A percentile compares a stretch with the other conserved stretches of the same genome.
Evolutionary conservation across 2,797 vertebrate species (phyloP).

Genomic region (Choloepus didactylus): DNA sequence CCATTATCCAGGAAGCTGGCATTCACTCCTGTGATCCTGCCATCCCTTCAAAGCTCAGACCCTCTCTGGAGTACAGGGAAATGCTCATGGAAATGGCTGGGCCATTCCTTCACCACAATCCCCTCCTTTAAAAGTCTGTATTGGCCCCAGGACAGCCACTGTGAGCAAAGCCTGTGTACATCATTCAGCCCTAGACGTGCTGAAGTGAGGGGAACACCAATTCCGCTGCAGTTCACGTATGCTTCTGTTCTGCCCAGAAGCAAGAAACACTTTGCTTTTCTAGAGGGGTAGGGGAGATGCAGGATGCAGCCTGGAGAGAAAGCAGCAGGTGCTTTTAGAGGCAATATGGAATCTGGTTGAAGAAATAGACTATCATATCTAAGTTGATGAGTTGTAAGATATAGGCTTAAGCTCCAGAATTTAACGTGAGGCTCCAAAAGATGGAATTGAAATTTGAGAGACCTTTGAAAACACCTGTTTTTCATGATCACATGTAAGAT

Average conservation of each 20-base stretch:
- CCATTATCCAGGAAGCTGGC: not conserved
- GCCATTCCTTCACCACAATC: constrained; percentile 62
- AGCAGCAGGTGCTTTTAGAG: not conserved
- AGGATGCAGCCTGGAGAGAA: not conserved
- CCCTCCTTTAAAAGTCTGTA: constrained; percentile 60
- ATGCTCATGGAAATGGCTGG: constrained; percentile 51
- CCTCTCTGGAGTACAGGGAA: constrained; percentile 13
- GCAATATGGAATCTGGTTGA: not conserved
- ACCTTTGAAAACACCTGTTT: not conserved
- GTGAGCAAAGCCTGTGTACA: constrained; percentile 1
- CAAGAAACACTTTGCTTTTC: not conserved
- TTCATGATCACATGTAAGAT: not conserved
- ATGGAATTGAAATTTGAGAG: not conserved
- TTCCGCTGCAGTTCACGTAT: not conserved
- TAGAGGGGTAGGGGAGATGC: not conserved
- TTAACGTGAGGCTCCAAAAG: not conserved
- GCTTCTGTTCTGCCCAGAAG: not conserved
- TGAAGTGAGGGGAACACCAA: not conserved
- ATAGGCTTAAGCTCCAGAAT: not conserved
- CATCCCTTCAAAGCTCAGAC: constrained; percentile 6
- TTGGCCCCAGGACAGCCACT: constrained; percentile 35
- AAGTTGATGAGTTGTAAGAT: not conserved
- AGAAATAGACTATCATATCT: not conserved
- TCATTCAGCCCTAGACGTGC: constrained; percentile 29
- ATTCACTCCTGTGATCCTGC: not conserved